Evolutionary conservation across 2,113 vertebrate species (phyloP).

Genomic region (Xenopus borealis): DNA sequence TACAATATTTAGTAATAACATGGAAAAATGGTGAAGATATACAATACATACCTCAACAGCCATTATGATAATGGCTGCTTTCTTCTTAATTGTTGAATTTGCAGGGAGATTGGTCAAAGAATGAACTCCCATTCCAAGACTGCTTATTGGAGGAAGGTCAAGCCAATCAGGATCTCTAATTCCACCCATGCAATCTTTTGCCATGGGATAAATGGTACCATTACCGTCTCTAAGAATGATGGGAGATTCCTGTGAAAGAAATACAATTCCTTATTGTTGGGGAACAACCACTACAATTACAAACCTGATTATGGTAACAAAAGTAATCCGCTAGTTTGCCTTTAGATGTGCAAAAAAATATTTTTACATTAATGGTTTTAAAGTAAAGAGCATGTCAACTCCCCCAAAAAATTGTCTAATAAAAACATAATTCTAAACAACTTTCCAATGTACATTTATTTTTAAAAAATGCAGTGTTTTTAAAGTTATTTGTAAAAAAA

Average conservation of each 20-base stretch:
- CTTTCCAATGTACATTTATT: too few species aligned
- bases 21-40: too few species aligned
- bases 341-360: too few species aligned
- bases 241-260: constrained; percentile 81
- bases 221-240: constrained; percentile 97
- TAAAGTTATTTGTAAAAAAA: too few species aligned
- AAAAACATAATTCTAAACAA: too few species aligned
- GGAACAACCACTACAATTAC: too few species aligned
- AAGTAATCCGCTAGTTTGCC: too few species aligned
- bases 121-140: constrained; percentile 96
- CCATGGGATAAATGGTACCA: constrained; percentile 98
- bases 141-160: constrained; percentile 94
- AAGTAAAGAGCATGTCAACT: too few species aligned
- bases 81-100: constrained; percentile 98
- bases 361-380: too few species aligned
- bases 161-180: constrained; percentile 98
- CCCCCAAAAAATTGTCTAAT: too few species aligned
- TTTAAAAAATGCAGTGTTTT: too few species aligned
- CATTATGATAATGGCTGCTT: constrained; percentile 98
- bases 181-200: constrained; percentile 98
- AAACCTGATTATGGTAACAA: background rate
- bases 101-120: constrained; percentile 94
- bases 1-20: too few species aligned
- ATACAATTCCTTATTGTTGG: background rate
- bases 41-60: constrained; percentile 85